Base-by-base conservation (phyloP, 2,888 invertebrate genomes). In the Graphium colonna region DNA sequence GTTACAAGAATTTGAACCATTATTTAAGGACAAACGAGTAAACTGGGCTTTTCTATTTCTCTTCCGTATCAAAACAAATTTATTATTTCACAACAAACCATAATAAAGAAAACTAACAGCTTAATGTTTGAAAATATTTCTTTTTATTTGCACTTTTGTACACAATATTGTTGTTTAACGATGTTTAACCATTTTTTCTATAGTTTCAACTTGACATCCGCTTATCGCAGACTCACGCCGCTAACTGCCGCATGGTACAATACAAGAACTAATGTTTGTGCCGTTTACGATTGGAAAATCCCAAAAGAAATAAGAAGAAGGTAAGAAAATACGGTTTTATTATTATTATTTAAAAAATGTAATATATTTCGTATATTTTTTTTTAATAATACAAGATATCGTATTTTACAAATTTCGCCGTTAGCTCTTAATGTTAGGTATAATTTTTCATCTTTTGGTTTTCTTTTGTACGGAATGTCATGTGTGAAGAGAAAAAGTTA, bases 201-300 rank as follows among this genome's bases (percentile, higher is more conserved):
- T 40, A 4, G 28, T 40, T 44, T 16, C n/a, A 21, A 3, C 0
- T 15, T 12, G 40, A 17, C 52, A 13, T 41, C 52, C 41, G 26
- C n/a, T 46, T 33, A 42, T 17, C 26, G 43, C 47, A 26, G 26
- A 43, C 39, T 18, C 39, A 48, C 43, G 44, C 28, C 13, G 31
- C 28, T 9, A 48, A 53, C 53, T 53, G 48, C 48, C 53, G 53
- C 31, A 44, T 18, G 3, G 10, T 28, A 3, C 9, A 33, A 10
- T 5, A 33, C 31, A 15, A 28, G n/a, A n/a, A n/a, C n/a, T n/a
- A 13, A 13, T 31, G 21, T 21, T 21, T 21, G n/a, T 4, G 1
- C 12, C 28, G 17, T 16, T 10, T 33, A 44, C n/a, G 8, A 26
- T 31, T 31, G n/a, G 9, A 31, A n/a, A n/a, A 44, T n/a, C 7